Evolutionary conservation across 2,113 vertebrate species (phyloP).

Genomic region (Embiotoca jacksoni): DNA sequence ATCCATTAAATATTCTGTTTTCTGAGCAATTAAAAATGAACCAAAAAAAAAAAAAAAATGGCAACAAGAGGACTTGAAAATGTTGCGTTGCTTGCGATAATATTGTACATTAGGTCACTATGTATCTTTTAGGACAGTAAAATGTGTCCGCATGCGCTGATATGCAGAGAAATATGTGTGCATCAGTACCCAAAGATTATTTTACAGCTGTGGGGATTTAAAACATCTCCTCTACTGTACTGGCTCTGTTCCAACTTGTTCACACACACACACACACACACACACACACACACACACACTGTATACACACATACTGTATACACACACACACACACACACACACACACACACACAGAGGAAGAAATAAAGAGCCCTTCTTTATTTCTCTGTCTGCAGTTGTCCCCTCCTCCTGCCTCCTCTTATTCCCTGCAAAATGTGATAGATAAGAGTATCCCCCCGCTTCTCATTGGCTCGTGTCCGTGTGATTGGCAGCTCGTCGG

Average conservation of each 20-base stretch:
- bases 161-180: neutral
- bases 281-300: slow-evolving; percentile 38
- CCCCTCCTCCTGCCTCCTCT: slow-evolving; percentile 56
- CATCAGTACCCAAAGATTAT: slow-evolving; percentile 27
- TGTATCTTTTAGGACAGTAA: no score
- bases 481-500: slow-evolving; percentile 54
- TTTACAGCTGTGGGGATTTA: slow-evolving; percentile 66
- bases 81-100: no score
- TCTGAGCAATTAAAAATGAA: neutral
- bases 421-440: slow-evolving; percentile 49
- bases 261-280: slow-evolving; percentile 40
- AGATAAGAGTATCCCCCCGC: slow-evolving; percentile 34
- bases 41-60: no score
- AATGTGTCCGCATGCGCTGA: neutral
- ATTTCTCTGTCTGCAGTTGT: slow-evolving; percentile 65
- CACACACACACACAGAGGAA: slow-evolving; percentile 51
- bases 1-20: neutral
- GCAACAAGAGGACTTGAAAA: no score
- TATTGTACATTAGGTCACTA: no score
- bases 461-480: slow-evolving; percentile 52
- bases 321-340: slow-evolving; percentile 37
- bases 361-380: slow-evolving; percentile 64
- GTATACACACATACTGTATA: slow-evolving; percentile 1
- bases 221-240: slow-evolving; percentile 78
- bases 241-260: slow-evolving; percentile 77